phyloP scores from a whole-genome alignment of 1,140 invertebrate species.

The Andrena cerasifolii region DNA sequence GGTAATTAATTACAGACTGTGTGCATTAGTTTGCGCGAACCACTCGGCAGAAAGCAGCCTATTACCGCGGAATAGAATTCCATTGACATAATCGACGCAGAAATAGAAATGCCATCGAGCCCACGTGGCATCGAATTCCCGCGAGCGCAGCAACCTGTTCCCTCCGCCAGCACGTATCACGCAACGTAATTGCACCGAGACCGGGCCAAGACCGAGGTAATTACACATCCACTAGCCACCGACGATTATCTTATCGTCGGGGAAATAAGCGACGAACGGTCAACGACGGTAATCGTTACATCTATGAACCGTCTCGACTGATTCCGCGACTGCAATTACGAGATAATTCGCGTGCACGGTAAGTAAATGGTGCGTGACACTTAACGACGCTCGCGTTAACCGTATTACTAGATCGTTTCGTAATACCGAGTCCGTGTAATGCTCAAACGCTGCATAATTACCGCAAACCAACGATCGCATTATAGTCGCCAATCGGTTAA shows the following conservation, averaged over 20 bases:
- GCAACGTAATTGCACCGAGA: constrained; percentile 16
- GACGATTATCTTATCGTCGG: constrained; percentile 34
- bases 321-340: constrained; percentile 14
- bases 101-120: background rate
- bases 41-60: too few relatives aligned
- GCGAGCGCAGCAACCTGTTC: constrained; percentile 31
- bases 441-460: background rate
- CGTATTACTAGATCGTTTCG: background rate
- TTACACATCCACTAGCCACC: constrained; percentile 34
- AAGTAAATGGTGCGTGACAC: background rate
- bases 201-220: constrained; percentile 33
- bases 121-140: constrained; percentile 14
- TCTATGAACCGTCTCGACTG: background rate
- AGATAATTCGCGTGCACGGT: constrained; percentile 5
- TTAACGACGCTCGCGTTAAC: background rate
- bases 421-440: background rate
- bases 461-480: too few relatives aligned
- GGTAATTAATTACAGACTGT: too few relatives aligned
- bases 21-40: too few relatives aligned
- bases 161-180: constrained; percentile 31
- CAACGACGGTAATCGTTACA: constrained; percentile 20
- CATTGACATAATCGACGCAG: too few relatives aligned
- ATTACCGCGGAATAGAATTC: too few relatives aligned
- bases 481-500: too few relatives aligned
- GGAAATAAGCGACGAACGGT: constrained; percentile 15